Evolutionary conservation across 2,888 invertebrate genomes (phyloP).

Genomic region (Sarcophaga variegata): DNA sequence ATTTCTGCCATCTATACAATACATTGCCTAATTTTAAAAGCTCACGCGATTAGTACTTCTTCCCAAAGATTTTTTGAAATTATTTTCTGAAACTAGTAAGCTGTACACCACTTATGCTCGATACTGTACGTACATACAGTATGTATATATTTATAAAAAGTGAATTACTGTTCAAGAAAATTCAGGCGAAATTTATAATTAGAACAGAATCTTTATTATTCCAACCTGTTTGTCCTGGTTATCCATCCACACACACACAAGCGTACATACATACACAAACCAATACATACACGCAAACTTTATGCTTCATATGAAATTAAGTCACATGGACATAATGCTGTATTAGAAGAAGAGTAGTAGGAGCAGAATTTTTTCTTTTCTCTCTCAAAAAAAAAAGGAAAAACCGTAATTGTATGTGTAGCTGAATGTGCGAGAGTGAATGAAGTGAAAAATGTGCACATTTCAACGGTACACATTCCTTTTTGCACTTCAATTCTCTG

Average conservation of each 20-base stretch:
- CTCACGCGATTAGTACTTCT: too few relatives aligned
- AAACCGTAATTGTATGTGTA: background rate
- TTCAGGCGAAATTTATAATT: conserved; percentile 9
- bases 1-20: too few relatives aligned
- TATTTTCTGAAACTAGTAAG: too few relatives aligned
- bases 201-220: conserved; percentile 3
- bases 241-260: too few relatives aligned
- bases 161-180: background rate
- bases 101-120: background rate
- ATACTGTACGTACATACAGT: background rate
- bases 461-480: conserved; percentile 11
- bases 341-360: conserved; percentile 13
- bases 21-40: too few relatives aligned
- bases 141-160: background rate
- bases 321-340: conserved; percentile 36
- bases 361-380: conserved; percentile 23
- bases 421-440: background rate
- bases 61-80: too few relatives aligned
- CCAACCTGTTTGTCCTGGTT: too few relatives aligned
- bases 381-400: background rate
- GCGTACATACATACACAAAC: background rate
- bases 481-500: background rate
- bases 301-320: background rate
- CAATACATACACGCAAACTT: background rate
- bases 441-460: conserved; percentile 24